Evolutionary conservation across 1,140 invertebrate genomes (phyloP), one percentile per base, ranked within the genome.

Genomic region (Leguminivora glycinivorella): DNA sequence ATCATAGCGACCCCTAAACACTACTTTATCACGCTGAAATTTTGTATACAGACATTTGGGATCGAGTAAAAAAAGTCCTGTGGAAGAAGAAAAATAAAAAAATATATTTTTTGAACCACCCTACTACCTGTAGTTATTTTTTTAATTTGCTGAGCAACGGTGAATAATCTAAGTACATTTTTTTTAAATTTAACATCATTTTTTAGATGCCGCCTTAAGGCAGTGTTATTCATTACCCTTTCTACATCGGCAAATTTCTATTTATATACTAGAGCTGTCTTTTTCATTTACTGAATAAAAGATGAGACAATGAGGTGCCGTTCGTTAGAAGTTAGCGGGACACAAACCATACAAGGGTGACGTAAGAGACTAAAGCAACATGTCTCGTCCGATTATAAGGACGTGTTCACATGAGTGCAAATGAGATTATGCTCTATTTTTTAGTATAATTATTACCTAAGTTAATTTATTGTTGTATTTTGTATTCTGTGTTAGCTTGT

Each of bases 351-450:
- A 9, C 25, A 19, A 4, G 56, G 9, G 10, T 58, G 24, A 58
- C 56, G 56, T 58, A 58, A 58, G 56, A 26, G 24, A 58, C 56
- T 4, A 58, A 14, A 58, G 24, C 24, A 58, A 56, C 56, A 26
- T 17, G 56, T 58, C 56, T 58, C 12, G 22, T 29, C 24, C n/a
- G 14, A 26, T 58, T 14, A 4, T 52, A 52, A 52, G 47, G 5
- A 22, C 19, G 47, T 19, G 47, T 52, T 52, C 47, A 52, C 47
- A 22, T 52, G 1, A 19, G 19, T 22, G 47, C 17, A 9, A 9
- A 6, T 22, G 19, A 43, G 40, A 43, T n/a, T 38, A 12, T 43
- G 40, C 14, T 43, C 17, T n/a, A 17, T 47, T 47, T 47, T 47
- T n/a, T n/a, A 7, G 6, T 29, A 2, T 9, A 34, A 34, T 9